Percentiles rank a stretch among this genome's conserved stretches.
Conservation (phyloP, 2,888 invertebrate genomes). For the Hydrotaea diabolus region DNA sequence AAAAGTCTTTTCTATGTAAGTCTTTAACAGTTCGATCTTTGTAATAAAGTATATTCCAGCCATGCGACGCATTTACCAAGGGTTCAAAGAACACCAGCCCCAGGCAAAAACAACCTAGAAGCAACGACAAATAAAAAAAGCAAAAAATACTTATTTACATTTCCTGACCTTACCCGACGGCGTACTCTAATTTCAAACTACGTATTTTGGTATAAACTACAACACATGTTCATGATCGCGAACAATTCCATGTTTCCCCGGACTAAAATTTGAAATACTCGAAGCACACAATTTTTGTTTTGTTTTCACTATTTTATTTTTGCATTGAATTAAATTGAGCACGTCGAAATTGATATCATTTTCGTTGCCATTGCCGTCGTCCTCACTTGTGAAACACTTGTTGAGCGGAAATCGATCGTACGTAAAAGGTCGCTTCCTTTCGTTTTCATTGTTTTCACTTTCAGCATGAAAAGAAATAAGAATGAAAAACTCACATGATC, state of each 20-base stretch:
- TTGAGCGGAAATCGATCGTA: slow-evolving; percentile 56
- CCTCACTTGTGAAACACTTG: slow-evolving; percentile 54
- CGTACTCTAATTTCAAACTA: not conserved
- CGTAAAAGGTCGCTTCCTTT: slow-evolving; percentile 31
- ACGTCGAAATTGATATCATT: not conserved
- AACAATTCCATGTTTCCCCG: not conserved
- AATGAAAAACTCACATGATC: slow-evolving; percentile 47
- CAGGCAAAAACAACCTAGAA: not conserved
- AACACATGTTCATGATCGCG: not conserved
- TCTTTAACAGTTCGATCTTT: not conserved
- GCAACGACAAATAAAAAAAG: not conserved
- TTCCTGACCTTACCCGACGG: not conserved
- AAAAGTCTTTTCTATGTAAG: too few relatives aligned
- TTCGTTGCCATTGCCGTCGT: not conserved
- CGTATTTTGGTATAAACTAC: not conserved
- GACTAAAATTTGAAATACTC: too few relatives aligned
- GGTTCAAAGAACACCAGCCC: not conserved
- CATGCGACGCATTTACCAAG: not conserved
- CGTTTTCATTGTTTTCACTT: slow-evolving; percentile 58
- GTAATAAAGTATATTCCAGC: not conserved
- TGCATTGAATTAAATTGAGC: slow-evolving; percentile 15
- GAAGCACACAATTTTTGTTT: not conserved
- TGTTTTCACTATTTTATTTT: not conserved
- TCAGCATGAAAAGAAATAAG: not conserved
- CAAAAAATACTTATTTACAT: not conserved